These are phyloP conservation scores for Pangasianodon hypophthalmus DNA, from an alignment of 2,113 vertebrate species.

Conservation along the genomic window DNA sequence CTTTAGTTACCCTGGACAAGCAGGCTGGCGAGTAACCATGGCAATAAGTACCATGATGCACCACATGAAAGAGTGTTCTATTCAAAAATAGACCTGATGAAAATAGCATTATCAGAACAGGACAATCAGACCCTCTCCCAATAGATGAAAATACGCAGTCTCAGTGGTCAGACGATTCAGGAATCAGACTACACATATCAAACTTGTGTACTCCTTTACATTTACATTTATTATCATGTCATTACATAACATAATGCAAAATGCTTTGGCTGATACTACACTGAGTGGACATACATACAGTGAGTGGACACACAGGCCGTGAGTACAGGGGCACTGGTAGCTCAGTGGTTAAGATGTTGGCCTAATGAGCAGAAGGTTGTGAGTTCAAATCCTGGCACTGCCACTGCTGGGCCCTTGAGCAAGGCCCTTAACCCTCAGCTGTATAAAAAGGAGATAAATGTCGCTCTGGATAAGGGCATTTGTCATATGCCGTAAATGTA, in stretches of 20 bases:
- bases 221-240: background rate
- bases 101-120: constrained; percentile 14
- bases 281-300: background rate
- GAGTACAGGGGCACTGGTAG: background rate
- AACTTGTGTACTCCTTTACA: background rate
- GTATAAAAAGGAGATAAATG: too few relatives aligned
- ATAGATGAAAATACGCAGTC: background rate
- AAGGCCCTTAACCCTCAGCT: too few relatives aligned
- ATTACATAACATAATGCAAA: background rate
- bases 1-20: constrained; percentile 7
- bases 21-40: constrained; percentile 27
- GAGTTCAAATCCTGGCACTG: too few relatives aligned
- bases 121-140: constrained; percentile 1
- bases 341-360: too few relatives aligned
- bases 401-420: too few relatives aligned
- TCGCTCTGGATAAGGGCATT: too few relatives aligned
- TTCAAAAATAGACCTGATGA: constrained; percentile 36
- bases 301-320: background rate
- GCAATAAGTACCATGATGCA: constrained; percentile 33
- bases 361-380: too few relatives aligned
- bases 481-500: too few relatives aligned
- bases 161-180: background rate
- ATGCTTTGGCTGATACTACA: background rate
- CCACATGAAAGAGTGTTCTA: constrained; percentile 30
- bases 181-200: background rate